Evolutionary conservation across 1,140 invertebrate genomes (phyloP).

Genomic region (Drosophila lini): DNA sequence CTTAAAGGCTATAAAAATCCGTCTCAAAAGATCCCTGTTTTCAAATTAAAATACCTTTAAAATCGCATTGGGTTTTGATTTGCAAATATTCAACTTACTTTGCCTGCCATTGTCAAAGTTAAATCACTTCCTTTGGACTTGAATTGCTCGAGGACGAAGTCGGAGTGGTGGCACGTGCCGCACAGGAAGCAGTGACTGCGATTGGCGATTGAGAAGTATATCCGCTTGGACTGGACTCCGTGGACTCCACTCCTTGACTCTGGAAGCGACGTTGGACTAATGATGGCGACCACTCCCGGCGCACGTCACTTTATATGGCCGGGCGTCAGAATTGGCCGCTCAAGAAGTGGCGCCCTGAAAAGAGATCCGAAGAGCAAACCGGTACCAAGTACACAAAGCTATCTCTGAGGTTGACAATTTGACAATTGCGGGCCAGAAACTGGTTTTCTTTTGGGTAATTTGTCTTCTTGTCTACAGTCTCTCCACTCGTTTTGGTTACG

Average conservation of each 20-base stretch:
- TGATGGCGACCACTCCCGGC: slow-evolving; percentile 59
- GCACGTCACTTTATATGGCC: slow-evolving; percentile 69
- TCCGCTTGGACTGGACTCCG: slow-evolving; percentile 28
- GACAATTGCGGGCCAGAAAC: slow-evolving; percentile 71
- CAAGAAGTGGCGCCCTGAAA: slow-evolving; percentile 59
- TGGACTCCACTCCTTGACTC: slow-evolving; percentile 19
- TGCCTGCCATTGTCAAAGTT: slow-evolving; percentile 67
- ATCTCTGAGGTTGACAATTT: slow-evolving; percentile 64
- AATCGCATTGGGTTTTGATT: neutral
- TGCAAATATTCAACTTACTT: slow-evolving; percentile 65
- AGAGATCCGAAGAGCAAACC: slow-evolving; percentile 53
- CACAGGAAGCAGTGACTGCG: slow-evolving; percentile 16
- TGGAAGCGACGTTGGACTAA: slow-evolving; percentile 61
- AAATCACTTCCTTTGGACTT: slow-evolving; percentile 27
- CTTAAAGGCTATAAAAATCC: neutral
- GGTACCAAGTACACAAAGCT: slow-evolving; percentile 65
- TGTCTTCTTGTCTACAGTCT: slow-evolving; percentile 38
- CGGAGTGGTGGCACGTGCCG: slow-evolving; percentile 25
- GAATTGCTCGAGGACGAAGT: slow-evolving; percentile 23
- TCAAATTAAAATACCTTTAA: neutral
- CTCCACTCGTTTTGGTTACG: slow-evolving; percentile 19
- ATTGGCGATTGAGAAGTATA: slow-evolving; percentile 30
- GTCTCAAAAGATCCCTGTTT: too few species aligned
- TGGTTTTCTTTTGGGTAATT: slow-evolving; percentile 62
- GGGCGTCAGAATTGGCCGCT: slow-evolving; percentile 58